Evolutionary conservation across 2,888 invertebrate genomes (phyloP), one percentile per base, ranked within the genome.

Genomic region (Sinelater perroti): DNA sequence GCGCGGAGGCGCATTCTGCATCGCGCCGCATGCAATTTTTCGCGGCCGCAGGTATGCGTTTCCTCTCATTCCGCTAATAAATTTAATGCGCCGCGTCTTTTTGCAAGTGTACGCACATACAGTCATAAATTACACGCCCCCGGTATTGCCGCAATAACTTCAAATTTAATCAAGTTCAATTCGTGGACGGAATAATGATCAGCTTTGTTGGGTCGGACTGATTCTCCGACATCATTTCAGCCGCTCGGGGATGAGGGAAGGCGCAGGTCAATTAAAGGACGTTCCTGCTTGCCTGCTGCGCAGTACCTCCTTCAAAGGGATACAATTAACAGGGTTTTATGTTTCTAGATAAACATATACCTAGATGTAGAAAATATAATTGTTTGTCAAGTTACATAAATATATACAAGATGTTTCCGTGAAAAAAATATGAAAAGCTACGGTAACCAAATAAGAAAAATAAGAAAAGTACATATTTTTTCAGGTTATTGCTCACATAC

Each of bases 151-250:
- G 70, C 68, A 71, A 70, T 71, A 71, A 69, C 70, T 69, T 67
- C 69, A 70, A 69, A 69, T 72, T 72, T 72, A 72, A 72, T 72
- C 70, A 70, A 70, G 69, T 69, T 69, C 67, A 66, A 68, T 63
- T 65, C 69, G 69, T 65, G 69, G 60, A 66, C 61, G 57, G 70
- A 70, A 71, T 71, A 70, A 67, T 64, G 65, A 70, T 68, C 66
- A 68, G 67, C 62, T 62, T 64, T 62, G 58, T 55, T 50, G 46
- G 45, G 44, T 55, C 36, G 51, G 50, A 60, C 55, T 60, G 59
- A 60, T 60, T 60, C 49, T 54, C 42, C 45, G 49, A 42, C 44
- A 54, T 54, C 54, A 56, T 56, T 56, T 56, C 46, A 51, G 24
- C 28, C 16, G 20, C 44, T 45, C 18, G 24, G 24, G 18, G 44